A percentile compares a stretch with the other conserved stretches of the same genome.
phyloP scores from a whole-genome alignment of 2,888 invertebrate species.

The Sisyra nigra region DNA sequence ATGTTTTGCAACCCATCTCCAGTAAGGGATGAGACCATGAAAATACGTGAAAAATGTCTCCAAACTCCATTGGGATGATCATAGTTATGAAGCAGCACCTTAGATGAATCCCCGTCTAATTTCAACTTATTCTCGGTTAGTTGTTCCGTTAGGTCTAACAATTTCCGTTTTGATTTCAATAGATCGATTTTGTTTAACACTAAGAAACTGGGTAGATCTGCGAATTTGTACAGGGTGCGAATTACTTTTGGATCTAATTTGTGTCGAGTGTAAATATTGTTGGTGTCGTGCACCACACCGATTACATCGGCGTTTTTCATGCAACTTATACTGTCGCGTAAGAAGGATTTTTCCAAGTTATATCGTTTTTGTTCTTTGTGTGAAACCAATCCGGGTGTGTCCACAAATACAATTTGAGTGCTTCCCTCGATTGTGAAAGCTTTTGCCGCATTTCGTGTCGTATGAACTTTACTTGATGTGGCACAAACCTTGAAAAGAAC shows the following conservation, averaged over 20 bases:
- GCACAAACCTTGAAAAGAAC: constrained; percentile 66
- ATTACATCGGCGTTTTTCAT: constrained; percentile 60
- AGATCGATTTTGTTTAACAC: constrained; percentile 81
- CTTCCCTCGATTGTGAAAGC: constrained; percentile 59
- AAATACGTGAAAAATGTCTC: constrained; percentile 74
- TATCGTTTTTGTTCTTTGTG: constrained; percentile 46
- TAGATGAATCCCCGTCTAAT: constrained; percentile 10
- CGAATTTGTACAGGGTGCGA: constrained; percentile 44
- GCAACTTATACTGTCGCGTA: constrained; percentile 39
- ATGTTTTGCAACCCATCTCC: constrained; percentile 31
- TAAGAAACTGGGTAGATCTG: constrained; percentile 48
- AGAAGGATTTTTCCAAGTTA: constrained; percentile 37
- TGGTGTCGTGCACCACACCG: constrained; percentile 74
- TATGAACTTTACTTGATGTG: constrained; percentile 82
- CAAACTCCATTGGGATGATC: constrained; percentile 31
- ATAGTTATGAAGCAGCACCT: neutral
- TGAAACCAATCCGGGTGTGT: constrained; percentile 83
- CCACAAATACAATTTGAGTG: constrained; percentile 79
- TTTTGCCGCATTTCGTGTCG: constrained; percentile 56
- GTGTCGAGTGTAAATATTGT: constrained; percentile 50
- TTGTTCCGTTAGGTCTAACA: constrained; percentile 53
- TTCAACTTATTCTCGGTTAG: constrained; percentile 40
- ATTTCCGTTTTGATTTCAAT: constrained; percentile 48
- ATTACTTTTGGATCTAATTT: constrained; percentile 52
- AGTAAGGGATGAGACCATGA: constrained; percentile 77